Conservation (phyloP, 2,888 invertebrate genomes). For the Nomada lathburiana region DNA sequence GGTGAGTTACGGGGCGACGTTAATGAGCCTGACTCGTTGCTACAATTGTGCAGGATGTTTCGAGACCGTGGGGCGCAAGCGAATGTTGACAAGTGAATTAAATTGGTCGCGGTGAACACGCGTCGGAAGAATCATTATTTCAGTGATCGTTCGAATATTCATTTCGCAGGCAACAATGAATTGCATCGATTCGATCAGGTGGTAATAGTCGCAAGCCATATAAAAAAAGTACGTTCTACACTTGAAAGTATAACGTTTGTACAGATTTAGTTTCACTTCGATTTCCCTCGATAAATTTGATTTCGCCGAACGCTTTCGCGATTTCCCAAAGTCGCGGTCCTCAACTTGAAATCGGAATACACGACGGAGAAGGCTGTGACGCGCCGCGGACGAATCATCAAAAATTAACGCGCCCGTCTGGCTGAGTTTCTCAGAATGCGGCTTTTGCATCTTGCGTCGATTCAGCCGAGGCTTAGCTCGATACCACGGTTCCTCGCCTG, state of each 20-base stretch:
- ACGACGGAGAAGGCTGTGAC: too few relatives aligned
- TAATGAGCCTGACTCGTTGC: not conserved
- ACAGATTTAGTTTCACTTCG: not conserved
- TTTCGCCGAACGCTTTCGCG: not conserved
- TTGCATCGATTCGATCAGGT: too few relatives aligned
- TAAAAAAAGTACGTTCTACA: too few relatives aligned
- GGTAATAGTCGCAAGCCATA: too few relatives aligned
- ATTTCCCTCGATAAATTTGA: not conserved
- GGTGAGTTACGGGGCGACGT: too few relatives aligned
- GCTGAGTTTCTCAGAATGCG: not conserved
- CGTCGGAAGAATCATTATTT: too few relatives aligned
- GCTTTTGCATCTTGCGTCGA: not conserved
- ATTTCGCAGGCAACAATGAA: too few relatives aligned
- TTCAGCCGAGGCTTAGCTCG: not conserved
- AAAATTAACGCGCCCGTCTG: slow-evolving; percentile 6
- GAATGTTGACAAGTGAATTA: too few relatives aligned
- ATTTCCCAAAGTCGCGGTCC: not conserved
- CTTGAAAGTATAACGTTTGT: too few relatives aligned
- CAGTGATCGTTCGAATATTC: too few relatives aligned
- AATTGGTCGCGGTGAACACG: too few relatives aligned
- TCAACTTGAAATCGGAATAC: not conserved
- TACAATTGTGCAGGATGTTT: not conserved
- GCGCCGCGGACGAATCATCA: not conserved
- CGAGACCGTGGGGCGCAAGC: not conserved
- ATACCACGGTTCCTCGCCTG: not conserved